phyloP scores from a whole-genome alignment of 2,797 vertebrate species.

The Gadopsis marmoratus region DNA sequence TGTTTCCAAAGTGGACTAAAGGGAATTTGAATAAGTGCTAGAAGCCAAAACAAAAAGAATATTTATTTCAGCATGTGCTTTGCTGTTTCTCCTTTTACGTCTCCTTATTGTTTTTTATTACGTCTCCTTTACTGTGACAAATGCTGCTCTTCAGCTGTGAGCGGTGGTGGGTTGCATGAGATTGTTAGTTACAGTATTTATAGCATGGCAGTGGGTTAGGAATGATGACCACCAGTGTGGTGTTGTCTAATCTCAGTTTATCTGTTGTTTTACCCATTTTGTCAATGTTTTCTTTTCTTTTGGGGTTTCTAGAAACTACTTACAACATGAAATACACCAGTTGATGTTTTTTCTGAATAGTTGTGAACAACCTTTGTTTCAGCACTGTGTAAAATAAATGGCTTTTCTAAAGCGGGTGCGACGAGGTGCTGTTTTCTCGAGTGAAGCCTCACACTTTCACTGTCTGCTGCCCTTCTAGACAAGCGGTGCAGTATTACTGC shows the following conservation, averaged over 20 bases:
- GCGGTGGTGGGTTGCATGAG: constrained; percentile 62
- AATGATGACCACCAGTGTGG: constrained; percentile 38
- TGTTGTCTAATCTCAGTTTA: constrained; percentile 48
- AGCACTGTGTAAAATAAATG: constrained; percentile 83
- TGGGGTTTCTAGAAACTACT: constrained; percentile 42
- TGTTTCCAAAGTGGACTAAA: constrained; percentile 42
- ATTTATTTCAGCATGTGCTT: constrained; percentile 53
- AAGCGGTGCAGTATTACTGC: not conserved
- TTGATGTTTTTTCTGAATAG: constrained; percentile 69
- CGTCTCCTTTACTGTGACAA: constrained; percentile 60
- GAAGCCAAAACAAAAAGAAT: constrained; percentile 43
- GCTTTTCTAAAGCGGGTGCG: constrained; percentile 76
- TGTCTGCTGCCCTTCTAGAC: not conserved
- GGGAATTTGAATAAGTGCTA: constrained; percentile 47
- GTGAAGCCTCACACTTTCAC: not conserved
- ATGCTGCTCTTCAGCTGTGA: constrained; percentile 48
- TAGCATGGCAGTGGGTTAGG: constrained; percentile 60
- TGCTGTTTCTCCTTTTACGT: constrained; percentile 37
- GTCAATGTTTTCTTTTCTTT: constrained; percentile 39
- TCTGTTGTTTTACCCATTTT: constrained; percentile 41
- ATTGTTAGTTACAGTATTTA: constrained; percentile 57
- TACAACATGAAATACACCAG: constrained; percentile 57
- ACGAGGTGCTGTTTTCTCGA: constrained; percentile 17
- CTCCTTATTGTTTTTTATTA: constrained; percentile 30
- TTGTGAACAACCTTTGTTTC: constrained; percentile 75